phyloP scores from a whole-genome alignment of 2,113 vertebrate genomes.

The Callorhinus ursinus region DNA sequence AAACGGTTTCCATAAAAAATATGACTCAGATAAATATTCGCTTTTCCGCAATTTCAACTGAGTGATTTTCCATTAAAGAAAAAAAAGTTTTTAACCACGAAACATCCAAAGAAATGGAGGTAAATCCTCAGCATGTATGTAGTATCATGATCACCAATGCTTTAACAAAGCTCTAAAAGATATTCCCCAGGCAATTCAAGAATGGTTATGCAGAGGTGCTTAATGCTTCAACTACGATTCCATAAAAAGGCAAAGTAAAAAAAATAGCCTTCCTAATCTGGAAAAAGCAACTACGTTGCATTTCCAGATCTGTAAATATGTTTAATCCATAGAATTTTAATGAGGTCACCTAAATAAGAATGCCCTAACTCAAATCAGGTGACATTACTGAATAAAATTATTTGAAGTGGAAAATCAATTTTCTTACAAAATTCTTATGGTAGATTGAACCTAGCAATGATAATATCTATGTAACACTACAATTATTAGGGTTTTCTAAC shows the following conservation, averaged over 20 bases:
- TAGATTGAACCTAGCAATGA: background rate
- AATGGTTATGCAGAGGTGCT: background rate
- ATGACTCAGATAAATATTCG: conserved; percentile 78
- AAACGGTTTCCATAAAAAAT: conserved; percentile 69
- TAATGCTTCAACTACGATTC: background rate
- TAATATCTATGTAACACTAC: background rate
- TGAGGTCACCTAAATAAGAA: background rate
- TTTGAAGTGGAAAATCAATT: conserved; percentile 17
- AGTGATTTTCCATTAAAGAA: conserved; percentile 72
- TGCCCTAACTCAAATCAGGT: background rate
- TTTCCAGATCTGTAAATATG: background rate
- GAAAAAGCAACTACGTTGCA: background rate
- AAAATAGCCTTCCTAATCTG: background rate
- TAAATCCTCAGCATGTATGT: background rate
- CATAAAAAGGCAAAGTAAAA: background rate
- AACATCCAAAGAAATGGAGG: background rate
- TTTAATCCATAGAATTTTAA: conserved; percentile 21
- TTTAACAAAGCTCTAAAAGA: conserved; percentile 9
- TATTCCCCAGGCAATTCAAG: background rate
- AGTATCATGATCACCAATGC: background rate
- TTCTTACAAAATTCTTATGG: conserved; percentile 20
- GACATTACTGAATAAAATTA: background rate
- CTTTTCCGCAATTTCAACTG: conserved; percentile 52
- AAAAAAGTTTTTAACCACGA: background rate
- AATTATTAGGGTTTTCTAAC: background rate